These are phyloP conservation scores for Neolamprologus multifasciatus DNA, from an alignment of 2,797 vertebrate genomes.

Conservation along the genomic window DNA sequence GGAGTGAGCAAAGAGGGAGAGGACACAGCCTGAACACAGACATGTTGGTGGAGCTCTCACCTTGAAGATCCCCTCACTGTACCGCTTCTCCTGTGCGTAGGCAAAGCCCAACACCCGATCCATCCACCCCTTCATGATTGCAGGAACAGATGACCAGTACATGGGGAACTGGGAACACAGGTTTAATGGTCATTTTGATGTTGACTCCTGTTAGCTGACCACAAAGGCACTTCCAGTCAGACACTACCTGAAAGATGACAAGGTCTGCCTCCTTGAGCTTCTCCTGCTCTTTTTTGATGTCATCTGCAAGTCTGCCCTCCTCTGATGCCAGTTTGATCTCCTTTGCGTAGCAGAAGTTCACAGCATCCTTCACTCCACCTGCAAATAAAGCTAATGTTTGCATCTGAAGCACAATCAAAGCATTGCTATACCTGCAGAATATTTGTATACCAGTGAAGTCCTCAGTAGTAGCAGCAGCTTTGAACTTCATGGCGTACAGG, in stretches of 20 bases:
- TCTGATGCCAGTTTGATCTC: conserved; percentile 77
- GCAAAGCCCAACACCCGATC: too few relatives aligned
- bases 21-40: too few relatives aligned
- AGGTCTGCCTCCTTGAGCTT: conserved; percentile 82
- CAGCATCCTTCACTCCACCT: conserved; percentile 73
- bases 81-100: too few relatives aligned
- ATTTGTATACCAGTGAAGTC: conserved; percentile 71
- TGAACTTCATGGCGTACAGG: conserved; percentile 72
- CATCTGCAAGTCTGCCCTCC: conserved; percentile 64
- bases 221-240: not conserved
- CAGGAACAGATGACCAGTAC: too few relatives aligned
- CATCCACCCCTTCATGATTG: too few relatives aligned
- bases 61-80: too few relatives aligned
- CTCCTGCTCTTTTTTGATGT: conserved; percentile 79
- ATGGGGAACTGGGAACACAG: conserved; percentile 40
- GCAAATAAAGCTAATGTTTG: not conserved
- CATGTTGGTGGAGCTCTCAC: too few relatives aligned
- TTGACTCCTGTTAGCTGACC: not conserved
- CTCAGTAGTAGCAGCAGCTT: conserved; percentile 77
- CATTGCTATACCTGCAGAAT: rapidly evolving
- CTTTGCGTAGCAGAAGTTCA: conserved; percentile 66
- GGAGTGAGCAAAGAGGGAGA: too few relatives aligned
- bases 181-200: not conserved
- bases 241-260: conserved; percentile 80
- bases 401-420: not conserved